These are phyloP conservation scores for Phyllotreta cruciferae DNA, from an alignment of 2,888 invertebrate genomes.

Conservation along the genomic window DNA sequence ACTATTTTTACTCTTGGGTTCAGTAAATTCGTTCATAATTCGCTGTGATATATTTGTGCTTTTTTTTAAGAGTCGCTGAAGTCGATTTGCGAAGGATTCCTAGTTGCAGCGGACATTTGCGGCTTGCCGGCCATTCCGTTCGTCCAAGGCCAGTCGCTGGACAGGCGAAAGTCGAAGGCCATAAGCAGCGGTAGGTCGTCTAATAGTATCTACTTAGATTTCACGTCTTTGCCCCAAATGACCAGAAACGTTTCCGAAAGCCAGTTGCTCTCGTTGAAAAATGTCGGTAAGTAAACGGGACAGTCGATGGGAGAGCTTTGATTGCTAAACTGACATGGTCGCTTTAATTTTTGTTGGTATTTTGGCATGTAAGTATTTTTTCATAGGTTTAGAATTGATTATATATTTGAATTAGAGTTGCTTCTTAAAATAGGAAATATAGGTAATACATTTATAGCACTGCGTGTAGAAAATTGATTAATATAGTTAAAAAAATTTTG, in stretches of 20 bases:
- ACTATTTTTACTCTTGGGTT: no score
- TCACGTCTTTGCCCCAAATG: slow-evolving; percentile 70
- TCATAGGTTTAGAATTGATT: neutral
- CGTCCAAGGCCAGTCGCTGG: slow-evolving; percentile 73
- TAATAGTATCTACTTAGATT: slow-evolving; percentile 68
- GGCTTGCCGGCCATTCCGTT: slow-evolving; percentile 71
- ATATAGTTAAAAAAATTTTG: no score
- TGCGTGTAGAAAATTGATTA: no score
- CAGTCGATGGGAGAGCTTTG: neutral
- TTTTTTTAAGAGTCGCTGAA: slow-evolving; percentile 80
- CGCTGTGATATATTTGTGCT: neutral
- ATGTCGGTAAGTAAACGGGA: slow-evolving; percentile 67
- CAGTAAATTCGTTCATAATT: no score
- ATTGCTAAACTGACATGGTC: neutral
- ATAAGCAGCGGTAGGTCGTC: slow-evolving; percentile 59
- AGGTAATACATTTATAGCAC: no score
- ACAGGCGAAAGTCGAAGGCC: slow-evolving; percentile 71
- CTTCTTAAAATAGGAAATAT: no score
- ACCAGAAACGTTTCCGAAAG: slow-evolving; percentile 88
- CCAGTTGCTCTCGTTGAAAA: slow-evolving; percentile 80
- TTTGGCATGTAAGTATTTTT: slow-evolving; percentile 9
- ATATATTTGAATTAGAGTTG: neutral
- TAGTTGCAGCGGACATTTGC: slow-evolving; percentile 80
- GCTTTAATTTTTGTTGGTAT: neutral
- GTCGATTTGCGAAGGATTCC: slow-evolving; percentile 86